A percentile compares a stretch with the other conserved stretches of the same genome.
phyloP scores from a whole-genome alignment of 2,113 vertebrate genomes.

The Haliaeetus leucogaster region DNA sequence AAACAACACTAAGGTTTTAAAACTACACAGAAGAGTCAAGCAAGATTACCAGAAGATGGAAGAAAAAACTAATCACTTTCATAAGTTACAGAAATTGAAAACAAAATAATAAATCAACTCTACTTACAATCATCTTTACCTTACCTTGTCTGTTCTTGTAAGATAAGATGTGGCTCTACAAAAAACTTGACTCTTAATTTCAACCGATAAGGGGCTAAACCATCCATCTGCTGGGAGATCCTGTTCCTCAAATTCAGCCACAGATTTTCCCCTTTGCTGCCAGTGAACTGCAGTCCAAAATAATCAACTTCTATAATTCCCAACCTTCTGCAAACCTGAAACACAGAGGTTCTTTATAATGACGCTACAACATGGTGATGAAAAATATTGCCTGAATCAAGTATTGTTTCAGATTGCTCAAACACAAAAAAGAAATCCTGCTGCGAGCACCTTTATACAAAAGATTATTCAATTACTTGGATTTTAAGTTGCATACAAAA shows the following conservation, averaged over 20 bases:
- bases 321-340: slow-evolving; percentile 92
- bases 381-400: background rate
- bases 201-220: slow-evolving; percentile 88
- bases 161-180: slow-evolving; percentile 96
- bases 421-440: background rate
- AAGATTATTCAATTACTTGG: background rate
- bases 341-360: background rate
- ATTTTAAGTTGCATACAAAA: background rate
- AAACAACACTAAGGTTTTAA: background rate
- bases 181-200: slow-evolving; percentile 96
- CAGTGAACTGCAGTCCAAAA: slow-evolving; percentile 95
- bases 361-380: background rate
- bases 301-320: slow-evolving; percentile 98
- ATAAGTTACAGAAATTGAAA: background rate
- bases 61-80: background rate
- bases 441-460: background rate
- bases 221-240: slow-evolving; percentile 97
- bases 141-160: slow-evolving; percentile 97
- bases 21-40: background rate
- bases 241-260: slow-evolving; percentile 98
- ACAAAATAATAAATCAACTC: background rate
- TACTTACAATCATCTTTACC: background rate
- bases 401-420: background rate
- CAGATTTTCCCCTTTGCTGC: slow-evolving; percentile 93
- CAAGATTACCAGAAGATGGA: background rate